These are phyloP conservation scores for Verasper variegatus DNA, from an alignment of 2,113 vertebrate genomes.

Conservation along the genomic window DNA sequence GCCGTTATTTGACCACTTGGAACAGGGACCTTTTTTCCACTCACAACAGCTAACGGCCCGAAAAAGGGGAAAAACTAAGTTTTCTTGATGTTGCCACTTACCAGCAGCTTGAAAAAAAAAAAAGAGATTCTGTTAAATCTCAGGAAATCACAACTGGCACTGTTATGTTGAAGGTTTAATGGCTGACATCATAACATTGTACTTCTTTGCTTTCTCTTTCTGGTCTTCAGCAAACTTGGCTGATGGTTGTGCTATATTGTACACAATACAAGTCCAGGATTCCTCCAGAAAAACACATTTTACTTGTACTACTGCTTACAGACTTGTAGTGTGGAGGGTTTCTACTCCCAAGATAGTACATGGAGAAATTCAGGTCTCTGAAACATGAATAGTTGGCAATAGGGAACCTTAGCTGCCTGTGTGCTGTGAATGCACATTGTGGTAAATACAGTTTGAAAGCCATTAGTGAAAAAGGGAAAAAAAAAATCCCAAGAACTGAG, in stretches of 20 bases:
- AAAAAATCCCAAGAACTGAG: neutral
- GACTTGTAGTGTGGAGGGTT: conserved; percentile 41
- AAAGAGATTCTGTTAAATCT: conserved; percentile 28
- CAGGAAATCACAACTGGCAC: conserved; percentile 76
- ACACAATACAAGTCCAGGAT: conserved; percentile 44
- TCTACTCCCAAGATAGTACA: conserved; percentile 24
- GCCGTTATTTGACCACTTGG: conserved; percentile 67
- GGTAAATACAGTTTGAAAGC: conserved; percentile 6
- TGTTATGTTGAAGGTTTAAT: conserved; percentile 74
- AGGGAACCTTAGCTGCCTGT: neutral
- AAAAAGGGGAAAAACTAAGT: conserved; percentile 28
- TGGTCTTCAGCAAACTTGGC: conserved; percentile 47
- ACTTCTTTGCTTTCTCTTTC: conserved; percentile 50
- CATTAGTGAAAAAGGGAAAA: neutral
- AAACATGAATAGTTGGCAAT: conserved; percentile 22
- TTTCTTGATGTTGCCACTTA: conserved; percentile 43
- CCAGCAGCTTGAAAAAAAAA: conserved; percentile 40
- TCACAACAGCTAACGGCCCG: conserved; percentile 36
- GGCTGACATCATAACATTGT: conserved; percentile 70
- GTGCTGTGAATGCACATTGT: conserved; percentile 10
- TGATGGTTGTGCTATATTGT: conserved; percentile 28
- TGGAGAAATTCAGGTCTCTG: conserved; percentile 17
- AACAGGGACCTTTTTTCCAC: conserved; percentile 60
- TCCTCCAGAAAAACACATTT: conserved; percentile 56
- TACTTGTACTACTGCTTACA: conserved; percentile 48